Percentiles rank a stretch among this genome's conserved stretches.
These are phyloP conservation scores for Ctenopoma multispine DNA, from an alignment of 2,797 vertebrate genomes.

Conservation along the genomic window DNA sequence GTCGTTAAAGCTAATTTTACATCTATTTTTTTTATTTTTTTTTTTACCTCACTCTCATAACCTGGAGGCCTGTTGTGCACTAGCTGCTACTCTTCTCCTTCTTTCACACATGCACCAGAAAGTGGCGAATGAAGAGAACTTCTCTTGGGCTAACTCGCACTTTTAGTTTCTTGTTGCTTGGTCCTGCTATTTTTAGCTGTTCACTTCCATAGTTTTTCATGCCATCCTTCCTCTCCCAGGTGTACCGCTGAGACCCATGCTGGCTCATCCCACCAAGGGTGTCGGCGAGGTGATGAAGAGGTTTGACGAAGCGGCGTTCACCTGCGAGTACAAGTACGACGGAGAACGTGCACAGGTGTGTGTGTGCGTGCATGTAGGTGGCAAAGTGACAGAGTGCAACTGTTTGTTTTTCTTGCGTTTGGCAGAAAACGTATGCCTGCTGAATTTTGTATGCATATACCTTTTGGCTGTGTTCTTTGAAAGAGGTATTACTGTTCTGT, in stretches of 20 bases:
- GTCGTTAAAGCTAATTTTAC: constrained; percentile 43
- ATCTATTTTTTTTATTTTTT: constrained; percentile 13
- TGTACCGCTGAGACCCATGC: constrained; percentile 91
- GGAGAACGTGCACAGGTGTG: constrained; percentile 93
- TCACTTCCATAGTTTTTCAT: background rate
- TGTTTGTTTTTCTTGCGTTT: constrained; percentile 49
- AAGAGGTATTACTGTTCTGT: constrained; percentile 51
- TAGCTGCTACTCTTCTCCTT: background rate
- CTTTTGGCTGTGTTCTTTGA: constrained; percentile 57
- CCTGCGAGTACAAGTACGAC: constrained; percentile 95
- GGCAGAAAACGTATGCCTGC: constrained; percentile 57
- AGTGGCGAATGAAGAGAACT: constrained; percentile 10
- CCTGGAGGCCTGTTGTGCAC: constrained; percentile 23
- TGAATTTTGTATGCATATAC: constrained; percentile 62
- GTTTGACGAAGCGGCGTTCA: constrained; percentile 92
- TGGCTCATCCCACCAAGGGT: constrained; percentile 92
- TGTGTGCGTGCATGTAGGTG: constrained; percentile 6
- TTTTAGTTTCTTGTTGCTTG: constrained; percentile 2
- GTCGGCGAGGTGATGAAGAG: constrained; percentile 91
- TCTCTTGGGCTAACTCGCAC: constrained; percentile 17
- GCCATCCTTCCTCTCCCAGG: constrained; percentile 70
- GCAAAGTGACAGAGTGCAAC: constrained; percentile 29
- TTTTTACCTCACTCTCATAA: constrained; percentile 11
- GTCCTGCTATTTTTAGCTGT: background rate
- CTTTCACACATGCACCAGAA: background rate